A percentile compares a stretch with the other conserved stretches of the same genome.
phyloP scores from a whole-genome alignment of 1,140 invertebrate species.

The Ladona fulva region DNA sequence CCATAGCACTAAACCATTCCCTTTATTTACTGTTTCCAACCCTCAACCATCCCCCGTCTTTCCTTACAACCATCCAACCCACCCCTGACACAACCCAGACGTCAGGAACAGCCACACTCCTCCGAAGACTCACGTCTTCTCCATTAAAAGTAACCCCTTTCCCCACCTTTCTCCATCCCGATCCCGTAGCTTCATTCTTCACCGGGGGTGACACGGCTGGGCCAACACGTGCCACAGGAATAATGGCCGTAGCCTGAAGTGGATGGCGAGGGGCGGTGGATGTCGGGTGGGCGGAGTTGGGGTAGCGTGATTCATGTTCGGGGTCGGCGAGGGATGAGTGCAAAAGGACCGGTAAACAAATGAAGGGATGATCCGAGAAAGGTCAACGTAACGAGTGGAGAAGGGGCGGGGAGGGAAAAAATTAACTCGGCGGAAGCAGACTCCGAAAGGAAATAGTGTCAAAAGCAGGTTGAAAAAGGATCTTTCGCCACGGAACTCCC shows the following conservation, averaged over 20 bases:
- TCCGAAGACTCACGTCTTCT: slow-evolving; percentile 7
- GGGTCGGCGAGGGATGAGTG: not conserved
- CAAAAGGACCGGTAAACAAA: not conserved
- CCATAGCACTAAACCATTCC: not conserved
- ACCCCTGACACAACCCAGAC: not conserved
- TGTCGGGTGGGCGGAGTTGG: not conserved
- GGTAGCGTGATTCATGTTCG: not conserved
- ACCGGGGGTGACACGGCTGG: not conserved
- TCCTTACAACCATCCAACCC: not conserved
- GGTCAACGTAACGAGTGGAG: not conserved
- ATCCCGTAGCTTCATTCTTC: not conserved
- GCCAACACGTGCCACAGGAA: not conserved
- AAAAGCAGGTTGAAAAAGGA: no score
- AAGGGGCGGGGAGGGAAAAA: not conserved
- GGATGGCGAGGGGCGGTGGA: not conserved
- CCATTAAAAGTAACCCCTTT: not conserved
- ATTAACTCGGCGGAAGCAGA: no score
- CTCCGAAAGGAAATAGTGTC: no score
- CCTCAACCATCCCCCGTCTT: no score
- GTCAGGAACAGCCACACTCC: not conserved
- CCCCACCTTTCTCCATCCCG: not conserved
- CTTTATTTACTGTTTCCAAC: not conserved
- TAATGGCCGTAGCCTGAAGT: not conserved
- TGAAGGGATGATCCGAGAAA: not conserved
- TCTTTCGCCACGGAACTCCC: no score